These are phyloP conservation scores for Diaperis boleti DNA, from an alignment of 2,888 invertebrate genomes.

Conservation along the genomic window DNA sequence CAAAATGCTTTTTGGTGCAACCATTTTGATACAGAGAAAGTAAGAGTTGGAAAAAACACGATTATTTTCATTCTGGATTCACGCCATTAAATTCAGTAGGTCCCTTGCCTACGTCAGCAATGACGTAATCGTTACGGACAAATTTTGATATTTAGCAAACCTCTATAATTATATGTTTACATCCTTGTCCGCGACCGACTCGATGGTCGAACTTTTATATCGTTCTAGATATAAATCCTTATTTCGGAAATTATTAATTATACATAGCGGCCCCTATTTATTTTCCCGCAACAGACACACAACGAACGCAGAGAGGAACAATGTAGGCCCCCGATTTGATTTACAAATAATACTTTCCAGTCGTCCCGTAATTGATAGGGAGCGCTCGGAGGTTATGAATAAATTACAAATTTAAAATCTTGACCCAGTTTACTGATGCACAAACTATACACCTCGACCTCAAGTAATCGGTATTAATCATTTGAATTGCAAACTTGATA, in stretches of 20 bases:
- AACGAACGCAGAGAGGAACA: constrained; percentile 13
- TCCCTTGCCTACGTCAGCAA: no score
- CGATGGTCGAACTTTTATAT: constrained; percentile 4
- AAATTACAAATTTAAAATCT: constrained; percentile 34
- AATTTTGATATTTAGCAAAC: no score
- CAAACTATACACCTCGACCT: constrained; percentile 28
- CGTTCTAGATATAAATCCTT: constrained; percentile 9
- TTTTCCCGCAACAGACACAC: constrained; percentile 6
- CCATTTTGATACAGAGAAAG: no score
- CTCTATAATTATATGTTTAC: no score
- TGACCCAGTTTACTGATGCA: constrained; percentile 17
- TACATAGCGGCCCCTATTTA: constrained; percentile 11
- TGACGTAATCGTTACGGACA: no score
- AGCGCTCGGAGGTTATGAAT: constrained; percentile 24
- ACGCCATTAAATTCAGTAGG: no score
- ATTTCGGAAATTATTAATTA: constrained; percentile 17
- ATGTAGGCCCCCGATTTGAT: constrained; percentile 15
- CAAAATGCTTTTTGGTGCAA: no score
- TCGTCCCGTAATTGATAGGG: constrained; percentile 18
- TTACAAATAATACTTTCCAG: constrained; percentile 31
- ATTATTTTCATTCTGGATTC: no score
- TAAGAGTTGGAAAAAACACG: no score
- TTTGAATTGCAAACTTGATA: constrained; percentile 46
- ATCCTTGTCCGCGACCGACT: no score
- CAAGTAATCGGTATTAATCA: constrained; percentile 44